A percentile compares a stretch with the other conserved stretches of the same genome.
phyloP scores from a whole-genome alignment of 2,888 invertebrate genomes.

The Bruchidius siliquastri region DNA sequence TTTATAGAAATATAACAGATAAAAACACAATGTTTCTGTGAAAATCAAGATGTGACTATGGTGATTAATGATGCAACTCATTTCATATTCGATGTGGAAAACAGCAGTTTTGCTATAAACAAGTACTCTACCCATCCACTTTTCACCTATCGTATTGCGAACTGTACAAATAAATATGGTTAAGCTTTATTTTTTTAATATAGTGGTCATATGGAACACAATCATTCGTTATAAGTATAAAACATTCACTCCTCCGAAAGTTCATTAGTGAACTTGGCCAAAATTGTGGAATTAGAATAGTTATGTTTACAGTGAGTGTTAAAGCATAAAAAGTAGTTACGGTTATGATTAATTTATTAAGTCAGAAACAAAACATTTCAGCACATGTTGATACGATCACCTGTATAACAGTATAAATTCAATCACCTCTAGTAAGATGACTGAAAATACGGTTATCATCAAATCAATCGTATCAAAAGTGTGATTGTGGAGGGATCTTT shows the following conservation, averaged over 20 bases:
- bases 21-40: no score
- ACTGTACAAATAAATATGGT: slow-evolving; percentile 30
- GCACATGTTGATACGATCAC: background rate
- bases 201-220: slow-evolving; percentile 41
- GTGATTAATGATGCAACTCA: no score
- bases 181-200: slow-evolving; percentile 34
- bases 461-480: background rate
- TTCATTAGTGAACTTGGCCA: slow-evolving; percentile 48
- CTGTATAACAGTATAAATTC: background rate
- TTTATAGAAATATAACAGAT: no score
- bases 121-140: background rate
- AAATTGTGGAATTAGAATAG: slow-evolving; percentile 46
- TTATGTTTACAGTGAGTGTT: slow-evolving; percentile 35
- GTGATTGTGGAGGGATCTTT: slow-evolving; percentile 6
- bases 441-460: background rate
- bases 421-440: background rate
- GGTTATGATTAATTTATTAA: slow-evolving; percentile 14
- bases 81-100: no score
- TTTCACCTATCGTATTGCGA: background rate
- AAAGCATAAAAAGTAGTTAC: slow-evolving; percentile 28
- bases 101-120: no score
- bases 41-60: no score
- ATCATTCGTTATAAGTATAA: slow-evolving; percentile 33
- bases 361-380: slow-evolving; percentile 1
- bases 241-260: slow-evolving; percentile 18